Base-by-base conservation (phyloP, 1,140 invertebrate species). In the Amphibalanus amphitrite region DNA sequence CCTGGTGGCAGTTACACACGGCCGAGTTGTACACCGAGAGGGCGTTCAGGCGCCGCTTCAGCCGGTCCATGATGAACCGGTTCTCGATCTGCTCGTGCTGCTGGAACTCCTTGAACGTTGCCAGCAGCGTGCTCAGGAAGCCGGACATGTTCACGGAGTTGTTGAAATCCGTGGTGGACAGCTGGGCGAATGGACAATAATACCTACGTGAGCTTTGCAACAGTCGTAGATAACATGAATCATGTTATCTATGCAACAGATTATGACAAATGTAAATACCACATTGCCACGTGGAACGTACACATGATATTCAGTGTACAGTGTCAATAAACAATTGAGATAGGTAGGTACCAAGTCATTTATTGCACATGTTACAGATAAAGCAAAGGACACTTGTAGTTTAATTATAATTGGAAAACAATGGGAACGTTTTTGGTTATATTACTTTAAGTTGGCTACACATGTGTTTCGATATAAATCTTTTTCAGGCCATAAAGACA, bases 71-170 rank as follows among this genome's bases (percentile, higher is more conserved):
- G 71, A 84, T 84, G 74, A 79, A 82, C 23, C 78, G 78, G 71
- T 84, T 84, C 75, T 84, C 83, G 74, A 84, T 84, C 70, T 81
- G 79, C 74, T 84, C 83, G 72, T 84, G 83, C 23, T 77, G 78
- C 73, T 83, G 82, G 73, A 84, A 83, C 75, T 83, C 82, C 28
- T 77, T 75, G 71, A 84, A 83, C 33, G 82, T 82, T 15, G 76
- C 77, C 69, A 78, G 75, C 25, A 84, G 76, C 71, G 78, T 80
- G 70, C 80, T 76, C 17, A 84, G 75, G 3, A 84, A 75, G 10
- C 74, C 74, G 29, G 80, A 77, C 67, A 83, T 71, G 67, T 81
- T 78, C 23, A 73, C 71, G 65, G 76, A 78, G 77, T 82, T 78
- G 8, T 78, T 74, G 74, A 84, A 84, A 73, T 84, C 82, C 6